Evolutionary conservation across 35 echinoderm and acorn worm species (phyloP), one percentile per base, ranked within the genome.

Genomic region (Patiria miniata): DNA sequence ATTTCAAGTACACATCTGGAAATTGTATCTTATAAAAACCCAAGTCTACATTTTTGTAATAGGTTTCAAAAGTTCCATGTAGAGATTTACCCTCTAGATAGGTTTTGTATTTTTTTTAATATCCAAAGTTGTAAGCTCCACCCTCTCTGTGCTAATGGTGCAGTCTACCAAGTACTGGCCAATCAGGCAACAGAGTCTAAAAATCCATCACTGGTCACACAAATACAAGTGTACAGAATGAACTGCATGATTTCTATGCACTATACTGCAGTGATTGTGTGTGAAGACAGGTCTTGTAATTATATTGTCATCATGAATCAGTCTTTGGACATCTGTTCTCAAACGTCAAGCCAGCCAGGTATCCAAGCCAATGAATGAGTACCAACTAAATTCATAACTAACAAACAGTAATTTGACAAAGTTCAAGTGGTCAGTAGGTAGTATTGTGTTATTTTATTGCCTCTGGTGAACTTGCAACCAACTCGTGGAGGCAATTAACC

Each of bases 391-490:
- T 28, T 30, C 19, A 73, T 73, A 73, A 73, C 65, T 0, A 23
- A 30, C 14, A 10, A 36, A 47, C 42, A 6, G 12, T 4, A 6
- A 73, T 73, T 73, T 73, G 65, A 30, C 34, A 73, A 73, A 73
- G 65, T 73, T 73, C 65, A 73, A 73, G 65, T 73, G 65, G 65
- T 32, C 26, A 73, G 65, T 73, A n/a, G 65, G 29, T 34, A 47
- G 12, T 47, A n/a, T n/a, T n/a, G n/a, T n/a, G n/a, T 47, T 47
- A 14, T 73, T 22, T 73, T 73, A 73, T 73, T 73, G 29, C 65
- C 65, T 73, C 19, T 32, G 23, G 65, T 73, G 65, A 47, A 47
- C 42, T 47, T 12, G 12, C 4, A 47, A 47, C 42, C 42, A 47
- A 4, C 42, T 47, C 4, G 12, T 47, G 42, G 4, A 47, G 42